Evolutionary conservation across 2,797 vertebrate species (phyloP).

Genomic region (Limosa lapponica): DNA sequence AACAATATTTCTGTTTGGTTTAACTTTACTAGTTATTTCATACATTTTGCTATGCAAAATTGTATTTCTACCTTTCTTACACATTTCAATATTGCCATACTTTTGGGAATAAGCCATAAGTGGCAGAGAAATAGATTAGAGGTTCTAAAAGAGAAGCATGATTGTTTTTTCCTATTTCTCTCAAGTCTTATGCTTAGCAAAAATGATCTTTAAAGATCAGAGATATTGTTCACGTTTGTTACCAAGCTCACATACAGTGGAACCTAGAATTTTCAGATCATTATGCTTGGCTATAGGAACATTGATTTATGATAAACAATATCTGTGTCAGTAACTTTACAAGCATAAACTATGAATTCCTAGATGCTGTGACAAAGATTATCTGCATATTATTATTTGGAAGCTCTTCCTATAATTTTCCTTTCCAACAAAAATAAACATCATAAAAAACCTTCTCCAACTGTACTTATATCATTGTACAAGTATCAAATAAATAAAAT

Average conservation of each 20-base stretch:
- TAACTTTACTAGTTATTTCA: neutral
- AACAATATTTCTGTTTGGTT: neutral
- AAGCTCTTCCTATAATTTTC: neutral
- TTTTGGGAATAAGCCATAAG: neutral
- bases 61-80: neutral
- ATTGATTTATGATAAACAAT: neutral
- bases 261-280: neutral
- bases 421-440: neutral
- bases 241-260: neutral
- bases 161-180: neutral
- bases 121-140: neutral
- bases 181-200: rapidly evolving
- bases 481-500: neutral
- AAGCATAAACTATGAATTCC: neutral
- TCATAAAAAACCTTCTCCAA: rapidly evolving
- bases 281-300: neutral
- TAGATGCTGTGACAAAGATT: neutral
- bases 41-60: neutral
- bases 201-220: neutral
- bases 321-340: neutral
- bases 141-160: neutral
- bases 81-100: neutral
- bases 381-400: neutral
- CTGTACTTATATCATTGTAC: neutral
- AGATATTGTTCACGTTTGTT: neutral